Evolutionary conservation across 2,113 vertebrate species (phyloP), one percentile per base, ranked within the genome.

Genomic region (Cyphomyrus plagiostoma): DNA sequence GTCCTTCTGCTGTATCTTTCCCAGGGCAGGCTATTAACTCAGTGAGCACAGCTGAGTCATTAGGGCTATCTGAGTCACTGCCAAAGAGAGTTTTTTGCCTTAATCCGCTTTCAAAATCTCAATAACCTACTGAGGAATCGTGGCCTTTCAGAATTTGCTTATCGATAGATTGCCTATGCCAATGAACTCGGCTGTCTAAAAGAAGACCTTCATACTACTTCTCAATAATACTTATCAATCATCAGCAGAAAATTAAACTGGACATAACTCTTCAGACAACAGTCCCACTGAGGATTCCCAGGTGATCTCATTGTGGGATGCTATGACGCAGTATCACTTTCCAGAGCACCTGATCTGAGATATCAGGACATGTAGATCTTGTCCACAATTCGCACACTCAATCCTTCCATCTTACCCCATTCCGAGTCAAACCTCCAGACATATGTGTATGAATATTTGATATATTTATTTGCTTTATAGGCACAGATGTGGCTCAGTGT

Each of bases 401-500:
- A 2, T 35, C 50, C 15, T 87, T 30, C 49, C 50, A 56, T 39
- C 48, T 87, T 56, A 53, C 17, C 80, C 11, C 80, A 84, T 77
- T 77, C 30, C 15, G 26, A 52, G 26, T 52, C 48, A 15, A 53
- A 26, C 17, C 48, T 53, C 85, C 85, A 35, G 49, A 53, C 50
- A 87, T 30, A 53, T 50, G 50, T 13, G 5, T 48, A 53, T 87
- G 26, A 87, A 87, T 87, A 87, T 87, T 87, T 87, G 19, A 87
- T 30, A 35, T 87, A 13, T 86, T 48, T 87, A 87, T 87, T 87
- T 87, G 85, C 48, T 53, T 26, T 53, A 53, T 30, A 53, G 85
- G n/a, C 50, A 39, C 26, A 87, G 49, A 53, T 26, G 23, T 86
- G 23, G 10, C 11, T 50, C 83, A 50, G 45, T 48, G 83, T 86